phyloP scores from a whole-genome alignment of 2,888 invertebrate genomes.

The Ptychoptera contaminata region DNA sequence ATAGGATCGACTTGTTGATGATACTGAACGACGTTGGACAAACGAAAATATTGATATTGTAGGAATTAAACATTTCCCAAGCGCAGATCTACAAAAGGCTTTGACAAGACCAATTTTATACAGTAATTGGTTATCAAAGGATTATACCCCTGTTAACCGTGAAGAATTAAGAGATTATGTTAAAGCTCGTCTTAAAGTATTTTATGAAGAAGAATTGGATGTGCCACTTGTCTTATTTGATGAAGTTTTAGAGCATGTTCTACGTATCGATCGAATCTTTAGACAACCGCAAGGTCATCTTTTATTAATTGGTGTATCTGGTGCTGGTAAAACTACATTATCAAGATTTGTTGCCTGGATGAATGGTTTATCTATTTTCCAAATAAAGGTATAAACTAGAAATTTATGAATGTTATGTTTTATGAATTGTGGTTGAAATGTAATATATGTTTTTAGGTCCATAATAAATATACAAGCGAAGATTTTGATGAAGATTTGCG shows the following conservation, averaged over 20 bases:
- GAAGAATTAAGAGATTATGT: conserved; percentile 94
- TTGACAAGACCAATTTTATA: conserved; percentile 90
- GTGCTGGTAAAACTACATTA: conserved; percentile 97
- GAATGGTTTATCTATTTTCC: conserved; percentile 98
- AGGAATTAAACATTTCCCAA: conserved; percentile 88
- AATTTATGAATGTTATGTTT: neutral
- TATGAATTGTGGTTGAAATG: neutral
- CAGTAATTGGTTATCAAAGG: conserved; percentile 98
- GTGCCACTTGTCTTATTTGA: conserved; percentile 97
- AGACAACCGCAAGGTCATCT: conserved; percentile 97
- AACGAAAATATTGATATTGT: conserved; percentile 93
- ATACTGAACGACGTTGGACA: conserved; percentile 91
- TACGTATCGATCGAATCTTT: conserved; percentile 98
- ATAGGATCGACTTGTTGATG: conserved; percentile 75
- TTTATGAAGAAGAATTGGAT: conserved; percentile 98
- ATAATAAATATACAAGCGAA: conserved; percentile 96
- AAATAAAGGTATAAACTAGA: conserved; percentile 63
- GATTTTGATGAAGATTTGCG: conserved; percentile 99
- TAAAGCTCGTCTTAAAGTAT: conserved; percentile 90
- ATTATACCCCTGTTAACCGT: conserved; percentile 91
- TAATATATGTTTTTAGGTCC: conserved; percentile 43
- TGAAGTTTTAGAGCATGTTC: conserved; percentile 97
- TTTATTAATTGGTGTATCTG: conserved; percentile 93
- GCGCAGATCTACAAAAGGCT: conserved; percentile 68
- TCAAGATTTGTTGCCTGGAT: conserved; percentile 99